These are phyloP conservation scores for Urosaurus nigricauda DNA, from an alignment of 2,797 vertebrate species.

Conservation along the genomic window DNA sequence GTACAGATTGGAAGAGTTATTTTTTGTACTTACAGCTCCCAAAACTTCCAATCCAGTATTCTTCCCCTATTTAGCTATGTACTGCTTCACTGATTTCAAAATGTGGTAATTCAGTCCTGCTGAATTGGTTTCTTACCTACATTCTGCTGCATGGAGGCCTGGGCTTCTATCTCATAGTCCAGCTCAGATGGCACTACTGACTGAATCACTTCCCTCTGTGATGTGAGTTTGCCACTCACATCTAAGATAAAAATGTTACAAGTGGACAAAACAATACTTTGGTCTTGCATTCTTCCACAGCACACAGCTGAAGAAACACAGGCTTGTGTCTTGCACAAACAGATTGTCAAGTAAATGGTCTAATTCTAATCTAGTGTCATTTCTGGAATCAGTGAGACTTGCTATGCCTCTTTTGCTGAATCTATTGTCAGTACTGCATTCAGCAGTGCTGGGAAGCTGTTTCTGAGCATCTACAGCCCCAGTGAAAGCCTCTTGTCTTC, in stretches of 20 bases:
- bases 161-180: background rate
- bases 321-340: background rate
- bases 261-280: background rate
- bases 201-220: background rate
- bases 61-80: background rate
- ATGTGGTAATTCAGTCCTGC: background rate
- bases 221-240: background rate
- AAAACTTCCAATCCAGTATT: background rate
- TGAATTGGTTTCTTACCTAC: background rate
- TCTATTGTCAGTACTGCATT: slow-evolving; percentile 2
- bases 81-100: background rate
- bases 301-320: background rate
- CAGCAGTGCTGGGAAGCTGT: background rate
- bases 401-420: background rate
- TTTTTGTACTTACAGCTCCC: background rate
- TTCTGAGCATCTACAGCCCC: background rate
- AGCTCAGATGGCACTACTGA: background rate
- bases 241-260: background rate
- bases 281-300: background rate
- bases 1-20: background rate
- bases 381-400: slow-evolving; percentile 18
- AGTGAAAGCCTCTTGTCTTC: background rate
- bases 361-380: background rate
- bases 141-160: background rate
- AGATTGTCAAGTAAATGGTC: background rate